Evolutionary conservation across 2,113 vertebrate species (phyloP), one percentile per base, ranked within the genome.

Genomic region (Forbesichthys agassizii): DNA sequence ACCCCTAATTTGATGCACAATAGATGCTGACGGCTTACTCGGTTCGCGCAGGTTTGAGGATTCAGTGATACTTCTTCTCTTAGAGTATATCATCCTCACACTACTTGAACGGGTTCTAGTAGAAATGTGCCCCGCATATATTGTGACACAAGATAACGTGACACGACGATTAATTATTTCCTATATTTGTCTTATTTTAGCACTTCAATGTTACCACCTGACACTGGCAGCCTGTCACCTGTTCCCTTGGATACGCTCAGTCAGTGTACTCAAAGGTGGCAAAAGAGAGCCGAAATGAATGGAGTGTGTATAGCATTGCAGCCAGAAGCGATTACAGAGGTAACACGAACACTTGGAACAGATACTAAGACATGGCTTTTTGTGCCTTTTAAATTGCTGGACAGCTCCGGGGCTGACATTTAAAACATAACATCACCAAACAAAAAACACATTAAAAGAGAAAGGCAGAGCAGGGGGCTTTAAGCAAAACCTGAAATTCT

Each of bases 1-100:
- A 66, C 52, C 75, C 62, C 81, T 93, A 93, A 93, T 93, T 93
- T 93, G 92, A 93, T 86, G 86, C 87, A 86, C 88, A 91, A 92
- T 91, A 74, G 58, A 75, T 88, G 63, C 52, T 91, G 92, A 92
- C 92, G 90, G 90, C 74, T 84, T 68, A 75, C 80, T 85, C 73
- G 78, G 33, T 64, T 78, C 71, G 61, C 55, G 74, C 67, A 76
- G 27, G 71, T 76, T 78, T 64, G 66, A 51, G 71, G 73, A 69
- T 33, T 73, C 63, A 59, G 86, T 77, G 78, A 82, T 82, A 87
- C 61, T 66, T 80, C 77, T 82, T 84, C 1, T 27, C 27, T 27
- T 27, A 73, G 65, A 67, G 53, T 75, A 59, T 77, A 84, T 88
- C 61, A 77, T 75, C 61, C 20, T 11, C 16, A 13, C 12, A 7